These are phyloP conservation scores for Sitodiplosis mosellana DNA, from an alignment of 1,140 invertebrate genomes.

Conservation along the genomic window DNA sequence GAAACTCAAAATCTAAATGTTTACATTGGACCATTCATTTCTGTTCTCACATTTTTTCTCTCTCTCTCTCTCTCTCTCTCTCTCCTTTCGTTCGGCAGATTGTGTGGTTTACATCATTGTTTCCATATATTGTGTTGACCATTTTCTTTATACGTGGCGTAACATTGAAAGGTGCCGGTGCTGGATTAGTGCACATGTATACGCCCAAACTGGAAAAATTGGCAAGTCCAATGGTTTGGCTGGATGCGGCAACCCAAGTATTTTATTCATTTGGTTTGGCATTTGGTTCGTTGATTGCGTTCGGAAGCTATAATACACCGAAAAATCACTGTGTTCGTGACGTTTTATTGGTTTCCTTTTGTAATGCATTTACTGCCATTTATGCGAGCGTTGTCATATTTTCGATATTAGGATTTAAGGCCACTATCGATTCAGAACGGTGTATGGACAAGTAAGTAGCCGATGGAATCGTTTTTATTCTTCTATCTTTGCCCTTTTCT, in stretches of 20 bases:
- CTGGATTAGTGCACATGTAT: conserved; percentile 80
- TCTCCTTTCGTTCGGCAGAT: conserved; percentile 33
- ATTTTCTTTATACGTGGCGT: conserved; percentile 89
- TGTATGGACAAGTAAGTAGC: conserved; percentile 46
- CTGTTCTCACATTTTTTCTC: no score
- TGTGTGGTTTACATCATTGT: conserved; percentile 90
- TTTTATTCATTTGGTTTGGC: conserved; percentile 89
- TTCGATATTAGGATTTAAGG: conserved; percentile 74
- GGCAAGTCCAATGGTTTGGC: conserved; percentile 66
- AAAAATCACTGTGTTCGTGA: conserved; percentile 83
- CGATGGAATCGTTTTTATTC: no score
- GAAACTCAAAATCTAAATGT: no score
- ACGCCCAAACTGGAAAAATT: conserved; percentile 76
- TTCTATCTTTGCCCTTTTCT: no score
- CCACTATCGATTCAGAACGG: conserved; percentile 57
- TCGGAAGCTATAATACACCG: conserved; percentile 76
- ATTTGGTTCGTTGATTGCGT: conserved; percentile 81
- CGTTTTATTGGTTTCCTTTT: conserved; percentile 71
- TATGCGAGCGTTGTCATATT: conserved; percentile 88
- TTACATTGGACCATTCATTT: no score
- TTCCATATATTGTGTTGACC: conserved; percentile 86
- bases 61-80: neutral
- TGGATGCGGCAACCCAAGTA: conserved; percentile 88
- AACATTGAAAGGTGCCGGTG: conserved; percentile 71
- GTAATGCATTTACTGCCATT: conserved; percentile 81